Evolutionary conservation across 2,797 vertebrate species (phyloP), one percentile per base, ranked within the genome.

Genomic region (Leptoclinus maculatus): DNA sequence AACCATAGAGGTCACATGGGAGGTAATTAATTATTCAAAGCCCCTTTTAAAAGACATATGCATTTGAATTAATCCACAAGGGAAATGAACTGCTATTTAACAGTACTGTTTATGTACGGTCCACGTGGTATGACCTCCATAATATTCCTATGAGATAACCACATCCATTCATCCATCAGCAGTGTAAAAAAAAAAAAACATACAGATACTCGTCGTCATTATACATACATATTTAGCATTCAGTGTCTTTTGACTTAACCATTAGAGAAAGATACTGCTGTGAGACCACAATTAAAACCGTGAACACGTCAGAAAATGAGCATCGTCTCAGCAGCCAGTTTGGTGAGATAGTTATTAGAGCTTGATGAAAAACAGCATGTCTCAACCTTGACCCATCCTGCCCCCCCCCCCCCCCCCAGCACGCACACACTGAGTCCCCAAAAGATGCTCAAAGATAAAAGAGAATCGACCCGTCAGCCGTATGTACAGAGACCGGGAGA

Each of bases 391-490:
- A 91, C 90, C 88, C 76, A 41, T 36, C 57, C 68, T 57, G 36
- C 63, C 71, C 56, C 66, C 73, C 45, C 49, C 76, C 57, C 2
- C 47, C 32, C 64, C 11, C 8, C 25, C 14, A 84, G 77, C 73
- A 78, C 66, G 17, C 83, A 47, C 74, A 73, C 71, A 62, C 80
- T 0, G 66, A 76, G 80, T 79, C 82, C 83, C 87, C 78, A 62
- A 87, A 90, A 92, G 87, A 94, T 90, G 89, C 89, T 91, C 89
- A 80, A 78, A 95, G 93, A 95, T 95, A 90, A 95, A 95, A 95
- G 93, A 76, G 89, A 94, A 92, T 91, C 78, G 89, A 91, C 87
- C 88, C 80, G 74, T 88, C 88, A 88, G 87, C 89, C 88, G 89
- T 91, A 92, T 89, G 90, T 90, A 90, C 86, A 89, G 90, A 90